Evolutionary conservation across 1,140 invertebrate genomes (phyloP), one percentile per base, ranked within the genome.

Genomic region (Anthonomus grandis): DNA sequence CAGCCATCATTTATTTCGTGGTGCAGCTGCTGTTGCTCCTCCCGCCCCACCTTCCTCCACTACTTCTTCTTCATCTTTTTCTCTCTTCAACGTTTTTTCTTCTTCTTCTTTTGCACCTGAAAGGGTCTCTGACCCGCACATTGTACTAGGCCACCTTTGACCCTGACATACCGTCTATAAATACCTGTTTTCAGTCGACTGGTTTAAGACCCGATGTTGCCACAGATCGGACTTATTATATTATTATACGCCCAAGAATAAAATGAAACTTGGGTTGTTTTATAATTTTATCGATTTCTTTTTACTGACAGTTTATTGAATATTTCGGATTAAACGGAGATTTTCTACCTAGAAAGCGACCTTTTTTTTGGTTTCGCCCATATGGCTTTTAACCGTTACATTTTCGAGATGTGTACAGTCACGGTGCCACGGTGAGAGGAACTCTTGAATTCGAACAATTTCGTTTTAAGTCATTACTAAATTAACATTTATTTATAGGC

Each of bases 101-200:
- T 23, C 44, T 45, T 58, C 36, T 44, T 53, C 49, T 24, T 47
- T 47, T 53, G 49, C 57, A 59, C 46, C 57, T 59, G 57, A 52
- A 57, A 41, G 60, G 60, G 60, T 62, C 60, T 57, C 36, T 48
- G 60, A 62, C 60, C 60, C 46, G 48, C 49, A 51, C 60, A 62
- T 62, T 57, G 60, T 62, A 58, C 54, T 57, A 62, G 45, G 55
- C 50, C 55, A 62, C 60, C 60, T 62, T 57, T 62, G 55, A 62
- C 60, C 60, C 57, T 56, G 60, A 58, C 60, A 58, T 62, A 50
- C 60, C 60, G 34, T 39, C 55, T 55, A 60, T 59, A 59, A 59
- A 59, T 59, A 59, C 57, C 57, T 59, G 57, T 59, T 59, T 48
- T 59, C 57, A 52, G 55, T 59, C 57, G 57, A 59, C 57, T 59